phyloP scores from a whole-genome alignment of 2,888 invertebrate genomes.

The Cryptocephalus moraei region DNA sequence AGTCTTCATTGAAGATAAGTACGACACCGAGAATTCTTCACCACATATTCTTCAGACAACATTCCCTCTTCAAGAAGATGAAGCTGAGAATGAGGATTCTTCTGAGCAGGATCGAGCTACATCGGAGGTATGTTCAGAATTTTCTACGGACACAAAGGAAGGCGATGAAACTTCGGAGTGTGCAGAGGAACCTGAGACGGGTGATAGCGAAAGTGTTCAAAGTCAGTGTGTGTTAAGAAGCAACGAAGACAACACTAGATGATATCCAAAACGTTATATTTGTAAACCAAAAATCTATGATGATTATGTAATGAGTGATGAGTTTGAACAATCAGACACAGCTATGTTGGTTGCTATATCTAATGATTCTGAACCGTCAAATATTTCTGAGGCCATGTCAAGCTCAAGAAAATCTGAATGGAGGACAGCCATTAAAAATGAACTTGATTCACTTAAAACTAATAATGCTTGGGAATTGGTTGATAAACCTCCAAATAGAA shows the following conservation, averaged over 20 bases:
- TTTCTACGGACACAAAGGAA: slow-evolving; percentile 5
- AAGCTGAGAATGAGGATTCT: too few relatives aligned
- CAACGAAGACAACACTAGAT: too few relatives aligned
- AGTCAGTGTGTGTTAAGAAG: too few relatives aligned
- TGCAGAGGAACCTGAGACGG: too few relatives aligned
- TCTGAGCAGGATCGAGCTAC: too few relatives aligned
- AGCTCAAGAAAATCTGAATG: background rate
- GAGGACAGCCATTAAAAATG: background rate
- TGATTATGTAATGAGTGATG: background rate
- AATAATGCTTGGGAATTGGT: slow-evolving; percentile 2
- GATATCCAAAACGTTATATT: too few relatives aligned
- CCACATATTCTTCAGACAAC: too few relatives aligned
- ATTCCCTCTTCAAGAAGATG: too few relatives aligned
- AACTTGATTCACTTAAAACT: slow-evolving; percentile 1
- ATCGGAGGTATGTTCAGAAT: too few relatives aligned
- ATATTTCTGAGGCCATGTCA: slow-evolving; percentile 1
- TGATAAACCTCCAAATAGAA: slow-evolving; percentile 1
- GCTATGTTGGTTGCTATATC: too few relatives aligned
- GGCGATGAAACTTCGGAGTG: background rate
- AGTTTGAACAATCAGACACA: background rate
- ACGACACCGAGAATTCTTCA: too few relatives aligned
- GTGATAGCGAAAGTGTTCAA: too few relatives aligned
- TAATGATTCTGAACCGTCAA: background rate
- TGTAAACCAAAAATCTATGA: background rate
- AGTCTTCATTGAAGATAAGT: slow-evolving; percentile 8